Percentiles rank a stretch among this genome's conserved stretches.
Conservation (phyloP, 2,797 vertebrate species). For the Chromobotia macracanthus region DNA sequence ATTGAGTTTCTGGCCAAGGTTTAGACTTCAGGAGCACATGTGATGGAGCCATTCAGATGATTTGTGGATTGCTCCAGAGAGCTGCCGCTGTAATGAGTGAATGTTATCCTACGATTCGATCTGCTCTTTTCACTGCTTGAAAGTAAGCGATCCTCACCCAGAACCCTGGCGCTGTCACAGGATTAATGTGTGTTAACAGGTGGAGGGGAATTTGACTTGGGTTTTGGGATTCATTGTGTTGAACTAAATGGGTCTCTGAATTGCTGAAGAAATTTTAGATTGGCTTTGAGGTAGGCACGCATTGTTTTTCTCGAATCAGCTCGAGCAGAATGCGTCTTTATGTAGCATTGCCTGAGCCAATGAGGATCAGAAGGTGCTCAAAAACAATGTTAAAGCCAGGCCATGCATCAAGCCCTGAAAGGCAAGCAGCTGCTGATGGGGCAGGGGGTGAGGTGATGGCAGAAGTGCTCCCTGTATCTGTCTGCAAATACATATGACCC, state of each 20-base stretch:
- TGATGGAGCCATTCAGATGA: slow-evolving; percentile 44
- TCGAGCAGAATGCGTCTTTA: slow-evolving; percentile 66
- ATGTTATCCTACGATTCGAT: slow-evolving; percentile 42
- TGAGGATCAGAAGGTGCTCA: slow-evolving; percentile 70
- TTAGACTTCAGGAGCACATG: slow-evolving; percentile 29
- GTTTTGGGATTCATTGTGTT: slow-evolving; percentile 50
- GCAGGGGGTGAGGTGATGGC: slow-evolving; percentile 15
- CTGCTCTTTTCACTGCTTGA: slow-evolving; percentile 25
- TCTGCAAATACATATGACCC: slow-evolving; percentile 28
- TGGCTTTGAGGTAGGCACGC: slow-evolving; percentile 63
- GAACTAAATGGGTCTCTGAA: slow-evolving; percentile 43
- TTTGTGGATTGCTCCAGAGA: slow-evolving; percentile 46
- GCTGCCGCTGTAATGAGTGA: slow-evolving; percentile 23
- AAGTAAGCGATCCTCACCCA: slow-evolving; percentile 44
- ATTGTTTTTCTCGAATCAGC: slow-evolving; percentile 68
- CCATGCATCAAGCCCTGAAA: slow-evolving; percentile 64
- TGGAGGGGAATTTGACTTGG: slow-evolving; percentile 50
- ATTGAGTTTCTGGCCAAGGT: slow-evolving; percentile 29
- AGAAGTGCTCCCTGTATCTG: slow-evolving; percentile 42
- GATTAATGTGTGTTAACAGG: slow-evolving; percentile 60
- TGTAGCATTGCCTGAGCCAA: slow-evolving; percentile 65
- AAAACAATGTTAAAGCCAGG: slow-evolving; percentile 69
- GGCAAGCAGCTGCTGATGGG: slow-evolving; percentile 64
- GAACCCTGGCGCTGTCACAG: slow-evolving; percentile 37
- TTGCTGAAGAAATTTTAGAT: slow-evolving; percentile 59